These are phyloP conservation scores for Tetraodon nigroviridis DNA, from an alignment of 2,113 vertebrate species.

Conservation along the genomic window DNA sequence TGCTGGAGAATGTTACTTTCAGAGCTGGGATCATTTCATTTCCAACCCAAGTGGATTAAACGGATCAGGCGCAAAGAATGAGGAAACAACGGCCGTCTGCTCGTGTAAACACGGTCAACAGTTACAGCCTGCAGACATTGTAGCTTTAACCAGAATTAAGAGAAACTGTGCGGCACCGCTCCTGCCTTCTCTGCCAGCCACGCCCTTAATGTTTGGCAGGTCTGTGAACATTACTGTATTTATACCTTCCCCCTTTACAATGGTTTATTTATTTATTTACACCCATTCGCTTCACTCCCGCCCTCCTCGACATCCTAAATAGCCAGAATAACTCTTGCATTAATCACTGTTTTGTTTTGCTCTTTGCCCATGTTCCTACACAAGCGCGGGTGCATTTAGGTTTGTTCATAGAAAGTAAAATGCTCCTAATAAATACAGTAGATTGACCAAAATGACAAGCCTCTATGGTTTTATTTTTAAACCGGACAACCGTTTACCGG, in stretches of 20 bases:
- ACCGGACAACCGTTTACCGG: background rate
- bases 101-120: too few species aligned
- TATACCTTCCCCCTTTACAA: constrained; percentile 37
- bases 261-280: constrained; percentile 75
- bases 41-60: too few species aligned
- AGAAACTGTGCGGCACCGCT: constrained; percentile 27
- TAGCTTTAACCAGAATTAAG: constrained; percentile 59
- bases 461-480: constrained; percentile 17
- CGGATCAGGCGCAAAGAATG: too few species aligned
- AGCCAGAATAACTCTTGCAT: constrained; percentile 33
- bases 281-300: constrained; percentile 24
- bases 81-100: too few species aligned
- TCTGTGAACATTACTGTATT: constrained; percentile 43
- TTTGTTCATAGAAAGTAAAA: constrained; percentile 22
- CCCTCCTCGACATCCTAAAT: constrained; percentile 11
- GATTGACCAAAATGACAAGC: constrained; percentile 28
- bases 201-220: constrained; percentile 38
- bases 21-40: constrained; percentile 51
- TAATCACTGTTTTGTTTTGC: constrained; percentile 38
- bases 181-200: constrained; percentile 19
- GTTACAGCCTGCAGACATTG: background rate
- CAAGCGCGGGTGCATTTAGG: constrained; percentile 24
- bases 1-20: constrained; percentile 30
- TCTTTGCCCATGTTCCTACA: constrained; percentile 18
- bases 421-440: constrained; percentile 59